These are phyloP conservation scores for Thripadectes ignobilis DNA, from an alignment of 2,797 vertebrate genomes.

Conservation along the genomic window DNA sequence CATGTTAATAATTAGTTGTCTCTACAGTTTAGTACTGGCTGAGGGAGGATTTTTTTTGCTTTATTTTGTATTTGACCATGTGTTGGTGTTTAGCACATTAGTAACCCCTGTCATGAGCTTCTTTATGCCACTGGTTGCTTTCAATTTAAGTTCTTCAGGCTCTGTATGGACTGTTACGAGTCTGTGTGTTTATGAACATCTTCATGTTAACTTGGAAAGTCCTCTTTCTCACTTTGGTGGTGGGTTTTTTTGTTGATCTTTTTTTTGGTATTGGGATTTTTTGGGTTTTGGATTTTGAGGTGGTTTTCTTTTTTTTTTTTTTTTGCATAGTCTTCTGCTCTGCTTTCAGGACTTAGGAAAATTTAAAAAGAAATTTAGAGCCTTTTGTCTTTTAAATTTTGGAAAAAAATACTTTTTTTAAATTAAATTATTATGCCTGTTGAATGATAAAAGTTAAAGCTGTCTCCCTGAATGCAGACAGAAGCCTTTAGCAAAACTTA, in stretches of 20 bases:
- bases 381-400: not conserved
- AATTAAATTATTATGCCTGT: not conserved
- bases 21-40: not conserved
- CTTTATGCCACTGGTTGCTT: not conserved
- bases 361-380: not conserved
- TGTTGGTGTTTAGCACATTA: not conserved
- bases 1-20: not conserved
- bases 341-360: not conserved
- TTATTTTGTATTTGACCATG: not conserved
- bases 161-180: not conserved
- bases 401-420: not conserved
- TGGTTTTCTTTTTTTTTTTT: not conserved
- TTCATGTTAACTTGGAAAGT: not conserved
- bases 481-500: not conserved
- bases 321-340: not conserved
- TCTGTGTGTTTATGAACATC: not conserved
- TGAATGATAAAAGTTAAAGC: not conserved
- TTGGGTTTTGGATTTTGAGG: not conserved
- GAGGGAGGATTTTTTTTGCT: not conserved
- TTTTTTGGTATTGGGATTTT: not conserved
- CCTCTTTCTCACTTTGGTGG: not conserved
- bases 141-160: not conserved
- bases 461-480: not conserved
- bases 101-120: not conserved
- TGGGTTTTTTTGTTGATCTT: not conserved